These are phyloP conservation scores for Spongia lamella DNA, from an alignment of 37 sponge, comb jelly and placozoan genomes.

Conservation along the genomic window DNA sequence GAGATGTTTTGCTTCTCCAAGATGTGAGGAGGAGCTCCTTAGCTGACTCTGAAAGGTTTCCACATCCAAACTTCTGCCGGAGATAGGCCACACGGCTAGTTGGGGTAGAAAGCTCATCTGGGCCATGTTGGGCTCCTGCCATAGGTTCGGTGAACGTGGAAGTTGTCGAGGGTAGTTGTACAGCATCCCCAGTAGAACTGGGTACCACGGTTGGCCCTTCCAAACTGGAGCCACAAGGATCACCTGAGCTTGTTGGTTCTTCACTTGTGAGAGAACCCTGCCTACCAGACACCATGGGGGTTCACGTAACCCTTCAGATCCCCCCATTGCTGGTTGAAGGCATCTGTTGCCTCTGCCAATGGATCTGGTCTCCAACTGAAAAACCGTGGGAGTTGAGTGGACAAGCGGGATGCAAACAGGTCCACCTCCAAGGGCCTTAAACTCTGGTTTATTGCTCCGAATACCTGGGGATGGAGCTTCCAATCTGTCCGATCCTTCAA, in stretches of 20 bases:
- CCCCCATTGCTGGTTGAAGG: too few species aligned
- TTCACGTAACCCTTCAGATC: too few species aligned
- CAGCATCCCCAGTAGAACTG: too few species aligned
- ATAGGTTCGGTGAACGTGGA: neutral
- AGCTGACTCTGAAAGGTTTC: slow-evolving; percentile 34
- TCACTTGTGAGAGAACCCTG: slow-evolving; percentile 23
- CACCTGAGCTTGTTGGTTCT: slow-evolving; percentile 7
- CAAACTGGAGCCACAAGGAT: slow-evolving; percentile 47
- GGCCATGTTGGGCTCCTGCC: too few species aligned
- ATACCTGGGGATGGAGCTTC: slow-evolving; percentile 34
- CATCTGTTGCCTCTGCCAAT: too few species aligned
- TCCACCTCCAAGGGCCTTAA: slow-evolving; percentile 21
- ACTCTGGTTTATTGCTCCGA: neutral
- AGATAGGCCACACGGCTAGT: slow-evolving; percentile 62
- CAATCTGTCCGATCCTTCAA: slow-evolving; percentile 39
- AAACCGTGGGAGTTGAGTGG: too few species aligned
- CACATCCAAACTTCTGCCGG: too few species aligned
- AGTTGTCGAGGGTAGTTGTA: slow-evolving; percentile 19
- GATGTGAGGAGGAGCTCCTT: slow-evolving; percentile 34
- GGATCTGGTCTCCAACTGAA: too few species aligned
- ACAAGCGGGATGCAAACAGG: too few species aligned
- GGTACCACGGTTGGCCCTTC: slow-evolving; percentile 32
- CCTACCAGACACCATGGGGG: too few species aligned
- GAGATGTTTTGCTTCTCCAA: slow-evolving; percentile 31
- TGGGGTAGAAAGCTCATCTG: slow-evolving; percentile 5